Conservation (phyloP, 2,888 invertebrate species). For the Nomada goodeniana region DNA sequence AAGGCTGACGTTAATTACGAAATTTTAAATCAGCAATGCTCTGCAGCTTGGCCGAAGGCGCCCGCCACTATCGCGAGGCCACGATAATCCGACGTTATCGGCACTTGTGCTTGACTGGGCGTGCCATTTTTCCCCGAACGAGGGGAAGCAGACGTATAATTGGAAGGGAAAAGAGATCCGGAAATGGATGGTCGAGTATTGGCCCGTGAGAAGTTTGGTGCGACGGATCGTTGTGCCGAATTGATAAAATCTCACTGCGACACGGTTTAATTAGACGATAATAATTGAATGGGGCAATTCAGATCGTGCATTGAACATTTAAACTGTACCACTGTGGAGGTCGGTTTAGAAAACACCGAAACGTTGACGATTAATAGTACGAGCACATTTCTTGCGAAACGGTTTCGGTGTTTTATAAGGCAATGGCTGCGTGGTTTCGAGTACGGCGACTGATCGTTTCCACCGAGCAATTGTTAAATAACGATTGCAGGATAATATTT, state of each 20-base stretch:
- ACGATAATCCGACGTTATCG: slow-evolving; percentile 17
- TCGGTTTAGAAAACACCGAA: no score
- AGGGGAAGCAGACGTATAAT: slow-evolving; percentile 5
- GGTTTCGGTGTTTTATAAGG: no score
- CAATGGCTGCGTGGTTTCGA: no score
- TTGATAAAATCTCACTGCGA: background rate
- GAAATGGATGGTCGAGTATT: background rate
- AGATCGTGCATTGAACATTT: no score
- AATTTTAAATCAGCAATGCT: slow-evolving; percentile 45
- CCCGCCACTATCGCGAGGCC: background rate
- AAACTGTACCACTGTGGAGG: no score
- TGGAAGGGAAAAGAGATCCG: background rate
- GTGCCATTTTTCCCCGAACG: slow-evolving; percentile 8
- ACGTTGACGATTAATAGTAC: no score
- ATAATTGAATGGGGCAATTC: no score
- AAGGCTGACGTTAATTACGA: slow-evolving; percentile 32
- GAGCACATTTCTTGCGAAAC: no score
- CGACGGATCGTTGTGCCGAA: background rate
- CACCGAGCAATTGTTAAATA: no score
- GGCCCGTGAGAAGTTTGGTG: background rate
- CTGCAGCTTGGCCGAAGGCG: background rate
- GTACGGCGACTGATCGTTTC: no score
- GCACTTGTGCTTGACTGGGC: background rate
- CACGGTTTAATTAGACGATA: no score
- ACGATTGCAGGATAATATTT: no score